A percentile compares a stretch with the other conserved stretches of the same genome.
Conservation (phyloP, 2,888 invertebrate species). For the Apoda limacodes region DNA sequence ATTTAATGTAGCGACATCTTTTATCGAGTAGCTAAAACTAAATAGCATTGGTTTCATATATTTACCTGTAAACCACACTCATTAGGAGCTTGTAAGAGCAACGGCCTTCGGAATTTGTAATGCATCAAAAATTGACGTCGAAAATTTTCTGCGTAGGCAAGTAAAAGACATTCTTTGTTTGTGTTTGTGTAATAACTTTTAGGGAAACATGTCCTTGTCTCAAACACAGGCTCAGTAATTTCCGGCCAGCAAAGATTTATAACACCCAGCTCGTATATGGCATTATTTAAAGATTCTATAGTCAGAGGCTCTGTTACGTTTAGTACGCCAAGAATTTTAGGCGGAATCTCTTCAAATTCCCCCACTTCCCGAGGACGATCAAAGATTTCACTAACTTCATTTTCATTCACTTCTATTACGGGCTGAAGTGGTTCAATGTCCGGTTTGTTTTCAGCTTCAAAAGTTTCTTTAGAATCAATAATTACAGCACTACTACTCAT, state of each 20-base stretch:
- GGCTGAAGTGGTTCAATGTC: conserved; percentile 40
- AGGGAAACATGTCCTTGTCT: conserved; percentile 72
- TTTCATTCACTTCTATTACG: conserved; percentile 54
- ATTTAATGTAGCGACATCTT: conserved; percentile 24
- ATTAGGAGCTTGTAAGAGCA: conserved; percentile 79
- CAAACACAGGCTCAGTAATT: conserved; percentile 64
- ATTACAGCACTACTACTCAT: conserved; percentile 29
- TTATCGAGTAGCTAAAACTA: conserved; percentile 4
- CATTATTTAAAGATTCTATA: conserved; percentile 65
- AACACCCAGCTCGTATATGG: conserved; percentile 71
- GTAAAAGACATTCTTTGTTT: conserved; percentile 76
- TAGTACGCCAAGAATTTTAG: conserved; percentile 46
- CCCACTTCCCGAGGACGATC: conserved; percentile 39
- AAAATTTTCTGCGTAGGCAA: conserved; percentile 84
- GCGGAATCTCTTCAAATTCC: conserved; percentile 40
- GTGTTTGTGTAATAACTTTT: conserved; percentile 74
- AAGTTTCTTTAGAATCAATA: conserved; percentile 24
- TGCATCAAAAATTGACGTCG: conserved; percentile 74
- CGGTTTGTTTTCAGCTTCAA: conserved; percentile 29
- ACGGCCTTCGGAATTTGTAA: conserved; percentile 72
- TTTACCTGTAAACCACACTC: conserved; percentile 84
- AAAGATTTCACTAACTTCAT: conserved; percentile 33
- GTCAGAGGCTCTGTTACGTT: conserved; percentile 49
- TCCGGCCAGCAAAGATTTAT: conserved; percentile 76
- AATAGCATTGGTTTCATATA: too few relatives aligned